Evolutionary conservation across 1,140 invertebrate species (phyloP).

Genomic region (Wiebesia pumilae): DNA sequence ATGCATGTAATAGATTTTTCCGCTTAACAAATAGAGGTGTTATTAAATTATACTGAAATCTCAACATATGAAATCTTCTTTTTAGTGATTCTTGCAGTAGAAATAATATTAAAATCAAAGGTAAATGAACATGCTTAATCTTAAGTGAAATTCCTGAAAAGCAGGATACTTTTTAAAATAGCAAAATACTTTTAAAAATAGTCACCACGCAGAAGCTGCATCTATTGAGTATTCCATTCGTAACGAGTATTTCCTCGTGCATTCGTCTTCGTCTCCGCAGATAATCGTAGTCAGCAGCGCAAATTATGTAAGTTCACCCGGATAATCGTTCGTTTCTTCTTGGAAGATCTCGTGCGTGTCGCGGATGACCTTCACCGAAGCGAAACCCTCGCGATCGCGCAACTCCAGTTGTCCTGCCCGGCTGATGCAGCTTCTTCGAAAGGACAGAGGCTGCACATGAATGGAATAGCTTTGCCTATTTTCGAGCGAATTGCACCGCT

Average conservation of each 20-base stretch:
- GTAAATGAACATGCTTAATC: no score
- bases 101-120: neutral
- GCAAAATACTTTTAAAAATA: no score
- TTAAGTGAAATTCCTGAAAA: neutral
- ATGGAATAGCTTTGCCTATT: slow-evolving; percentile 21
- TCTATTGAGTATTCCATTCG: neutral
- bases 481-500: neutral
- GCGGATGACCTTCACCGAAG: slow-evolving; percentile 49
- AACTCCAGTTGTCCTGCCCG: no score
- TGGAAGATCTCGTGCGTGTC: slow-evolving; percentile 59
- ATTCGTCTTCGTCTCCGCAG: slow-evolving; percentile 10
- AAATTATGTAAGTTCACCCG: slow-evolving; percentile 64
- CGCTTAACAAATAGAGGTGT: no score
- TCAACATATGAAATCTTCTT: no score
- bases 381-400: neutral
- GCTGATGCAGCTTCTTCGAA: slow-evolving; percentile 40
- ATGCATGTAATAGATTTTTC: no score
- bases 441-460: neutral
- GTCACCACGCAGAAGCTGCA: neutral
- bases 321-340: slow-evolving; percentile 56
- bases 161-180: neutral
- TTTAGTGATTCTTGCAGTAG: no score
- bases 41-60: no score
- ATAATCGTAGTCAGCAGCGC: slow-evolving; percentile 35
- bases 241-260: neutral